Evolutionary conservation across 2,888 invertebrate genomes (phyloP).

Genomic region (Caenorhabditis sp.): DNA sequence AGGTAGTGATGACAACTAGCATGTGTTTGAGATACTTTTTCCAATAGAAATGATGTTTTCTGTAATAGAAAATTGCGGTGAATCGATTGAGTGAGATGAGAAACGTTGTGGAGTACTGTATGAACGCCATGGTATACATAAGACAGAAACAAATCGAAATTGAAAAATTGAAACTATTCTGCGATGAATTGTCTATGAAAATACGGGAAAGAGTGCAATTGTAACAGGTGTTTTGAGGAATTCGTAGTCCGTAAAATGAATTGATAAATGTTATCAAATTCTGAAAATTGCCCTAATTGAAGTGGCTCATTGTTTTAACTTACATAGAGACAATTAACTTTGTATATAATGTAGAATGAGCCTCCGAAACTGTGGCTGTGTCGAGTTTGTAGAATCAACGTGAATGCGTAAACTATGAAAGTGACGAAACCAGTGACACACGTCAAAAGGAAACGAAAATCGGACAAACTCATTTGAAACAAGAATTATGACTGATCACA

Average conservation of each 20-base stretch:
- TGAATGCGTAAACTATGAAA: too few relatives aligned
- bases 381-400: background rate
- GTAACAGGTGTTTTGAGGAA: slow-evolving; percentile 7
- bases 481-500: too few relatives aligned
- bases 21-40: background rate
- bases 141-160: too few relatives aligned
- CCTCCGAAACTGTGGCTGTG: background rate
- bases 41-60: slow-evolving; percentile 3
- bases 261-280: slow-evolving; percentile 3
- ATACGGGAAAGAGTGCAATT: slow-evolving; percentile 10
- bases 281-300: background rate
- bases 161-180: too few relatives aligned
- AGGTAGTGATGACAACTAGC: background rate
- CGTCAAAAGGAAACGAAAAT: too few relatives aligned
- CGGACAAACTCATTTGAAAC: too few relatives aligned
- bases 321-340: background rate
- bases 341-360: slow-evolving; percentile 13
- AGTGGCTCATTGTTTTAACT: background rate
- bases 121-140: background rate
- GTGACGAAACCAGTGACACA: too few relatives aligned
- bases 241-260: background rate
- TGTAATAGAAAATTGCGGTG: slow-evolving; percentile 7
- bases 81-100: slow-evolving; percentile 6
- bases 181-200: background rate
- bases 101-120: slow-evolving; percentile 1